Evolutionary conservation across 2,888 invertebrate species (phyloP), one percentile per base, ranked within the genome.

Genomic region (Fabriciana adippe): DNA sequence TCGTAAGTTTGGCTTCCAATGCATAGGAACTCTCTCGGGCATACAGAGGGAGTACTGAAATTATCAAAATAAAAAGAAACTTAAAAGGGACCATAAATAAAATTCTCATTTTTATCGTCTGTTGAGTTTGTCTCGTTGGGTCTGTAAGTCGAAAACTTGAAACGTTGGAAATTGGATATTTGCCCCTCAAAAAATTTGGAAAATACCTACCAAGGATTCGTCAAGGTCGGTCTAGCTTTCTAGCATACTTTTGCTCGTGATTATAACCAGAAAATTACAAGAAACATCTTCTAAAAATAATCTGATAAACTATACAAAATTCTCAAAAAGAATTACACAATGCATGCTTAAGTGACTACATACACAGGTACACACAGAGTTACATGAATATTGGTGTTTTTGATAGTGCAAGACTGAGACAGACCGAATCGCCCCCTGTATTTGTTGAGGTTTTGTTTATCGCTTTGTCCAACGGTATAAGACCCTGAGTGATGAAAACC

Each of bases 1-100:
- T 86, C 86, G 88, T 87, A 93, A 91, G 88, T 92, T 92, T 85
- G 93, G 92, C 85, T 92, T 91, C 92, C 93, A 93, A 89, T 92
- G 88, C 90, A 93, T 92, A 81, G 92, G 89, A 81, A 93, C 89
- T 90, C 93, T 91, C 84, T 92, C 90, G 83, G 93, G 93, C 93
- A 93, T 93, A 92, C 91, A 92, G 84, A 93, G 88, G 87, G 90
- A 88, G 87, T 87, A 93, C 93, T 93, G 93, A 89, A 93, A 92
- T 86, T 84, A 82, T 74, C 81, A 81, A 83, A 79, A 78, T 67
- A 80, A 78, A 83, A 82, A 75, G 74, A 79, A 84, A 87, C 81
- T 70, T 79, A 85, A 83, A 83, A 75, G 73, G 78, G 81, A 81
- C 67, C 68, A 68, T 53, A 69, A 72, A 70, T 72, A 64, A 71